phyloP scores from a whole-genome alignment of 2,888 invertebrate species.

The Drosophila neonasuta region DNA sequence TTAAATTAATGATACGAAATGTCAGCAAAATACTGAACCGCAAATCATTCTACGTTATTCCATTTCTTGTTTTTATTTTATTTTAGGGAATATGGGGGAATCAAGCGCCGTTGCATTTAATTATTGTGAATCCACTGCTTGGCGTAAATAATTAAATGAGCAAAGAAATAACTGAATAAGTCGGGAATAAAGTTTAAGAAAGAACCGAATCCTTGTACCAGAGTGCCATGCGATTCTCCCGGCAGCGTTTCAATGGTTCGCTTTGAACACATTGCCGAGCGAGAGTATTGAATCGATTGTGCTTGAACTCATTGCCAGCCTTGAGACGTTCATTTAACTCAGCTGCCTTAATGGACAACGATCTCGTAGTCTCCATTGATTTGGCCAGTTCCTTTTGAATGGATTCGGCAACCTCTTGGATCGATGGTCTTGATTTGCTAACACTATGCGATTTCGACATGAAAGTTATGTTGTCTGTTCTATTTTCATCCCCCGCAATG shows the following conservation, averaged over 20 bases:
- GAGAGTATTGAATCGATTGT: slow-evolving; percentile 47
- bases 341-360: slow-evolving; percentile 37
- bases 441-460: neutral
- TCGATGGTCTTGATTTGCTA: neutral
- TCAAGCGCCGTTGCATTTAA: neutral
- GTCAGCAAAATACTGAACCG: slow-evolving; percentile 60
- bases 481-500: neutral
- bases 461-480: neutral
- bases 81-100: neutral
- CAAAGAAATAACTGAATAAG: neutral
- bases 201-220: slow-evolving; percentile 63
- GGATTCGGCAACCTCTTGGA: slow-evolving; percentile 17
- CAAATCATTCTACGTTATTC: slow-evolving; percentile 58
- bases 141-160: neutral
- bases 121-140: neutral
- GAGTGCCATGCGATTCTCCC: slow-evolving; percentile 58
- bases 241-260: slow-evolving; percentile 35
- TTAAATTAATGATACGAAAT: slow-evolving; percentile 67
- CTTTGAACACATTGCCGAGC: slow-evolving; percentile 24
- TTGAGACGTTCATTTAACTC: slow-evolving; percentile 44
- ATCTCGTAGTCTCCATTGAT: slow-evolving; percentile 13
- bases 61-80: slow-evolving; percentile 18
- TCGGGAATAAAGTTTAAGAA: slow-evolving; percentile 33
- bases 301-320: slow-evolving; percentile 56
- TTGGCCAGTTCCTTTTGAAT: slow-evolving; percentile 13